Percentiles rank a stretch among this genome's conserved stretches.
Conservation (phyloP, 2,113 vertebrate genomes). For the Tragelaphus strepsiceros region DNA sequence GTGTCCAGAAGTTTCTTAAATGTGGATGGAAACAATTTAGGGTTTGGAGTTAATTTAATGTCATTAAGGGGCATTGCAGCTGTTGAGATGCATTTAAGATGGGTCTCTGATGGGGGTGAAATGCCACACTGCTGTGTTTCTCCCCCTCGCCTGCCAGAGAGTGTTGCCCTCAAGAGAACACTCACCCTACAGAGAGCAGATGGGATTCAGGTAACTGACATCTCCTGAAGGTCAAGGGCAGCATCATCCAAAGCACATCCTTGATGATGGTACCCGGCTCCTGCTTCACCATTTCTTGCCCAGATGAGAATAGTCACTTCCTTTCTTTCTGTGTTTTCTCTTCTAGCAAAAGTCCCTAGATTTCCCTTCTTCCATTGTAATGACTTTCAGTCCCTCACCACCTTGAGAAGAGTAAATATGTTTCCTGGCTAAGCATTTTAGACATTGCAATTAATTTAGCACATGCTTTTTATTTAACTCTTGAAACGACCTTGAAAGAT, state of each 20-base stretch:
- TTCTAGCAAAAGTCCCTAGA: neutral
- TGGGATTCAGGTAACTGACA: neutral
- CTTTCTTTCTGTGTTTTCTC: neutral
- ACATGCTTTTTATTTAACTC: neutral
- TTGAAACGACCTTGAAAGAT: neutral
- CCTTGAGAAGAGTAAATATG: neutral
- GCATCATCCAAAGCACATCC: neutral
- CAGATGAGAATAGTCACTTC: fast-evolving
- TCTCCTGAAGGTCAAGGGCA: neutral
- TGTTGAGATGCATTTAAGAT: neutral
- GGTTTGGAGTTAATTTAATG: neutral
- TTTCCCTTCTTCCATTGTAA: neutral
- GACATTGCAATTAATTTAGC: neutral
- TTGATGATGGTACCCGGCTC: fast-evolving
- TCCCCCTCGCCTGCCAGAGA: neutral
- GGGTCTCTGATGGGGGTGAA: neutral
- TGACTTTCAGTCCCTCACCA: neutral
- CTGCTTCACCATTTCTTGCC: neutral
- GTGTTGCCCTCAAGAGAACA: neutral
- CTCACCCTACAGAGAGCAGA: fast-evolving
- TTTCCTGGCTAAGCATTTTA: neutral
- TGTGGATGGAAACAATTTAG: too few species aligned
- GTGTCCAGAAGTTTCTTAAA: neutral
- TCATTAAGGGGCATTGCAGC: neutral
- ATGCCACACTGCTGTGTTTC: neutral